Evolutionary conservation across 2,888 invertebrate species (phyloP), one percentile per base, ranked within the genome.

Genomic region (Eupithecia dodoneata): DNA sequence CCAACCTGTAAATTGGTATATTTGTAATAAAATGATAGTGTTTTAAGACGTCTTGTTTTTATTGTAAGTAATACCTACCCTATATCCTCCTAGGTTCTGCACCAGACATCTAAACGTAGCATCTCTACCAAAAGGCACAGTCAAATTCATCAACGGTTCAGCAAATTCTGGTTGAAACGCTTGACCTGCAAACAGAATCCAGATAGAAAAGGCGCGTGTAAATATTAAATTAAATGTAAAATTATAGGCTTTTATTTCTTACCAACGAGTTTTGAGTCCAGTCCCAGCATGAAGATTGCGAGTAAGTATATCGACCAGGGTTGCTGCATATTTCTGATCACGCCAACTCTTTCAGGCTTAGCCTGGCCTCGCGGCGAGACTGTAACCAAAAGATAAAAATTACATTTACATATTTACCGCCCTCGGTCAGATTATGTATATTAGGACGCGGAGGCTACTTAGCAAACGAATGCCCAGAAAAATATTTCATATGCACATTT

Each of bases 81-180:
- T 97, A 94, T 98, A 98, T 86, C 98, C 98, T 75, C 98, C 98
- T 83, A 98, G 96, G 92, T 98, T 97, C 87, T 97, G 97, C 76
- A 98, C 98, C 88, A 97, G 96, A 92, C 98, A 98, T 88, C 97
- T 97, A 90, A 98, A 98, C 79, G 97, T 97, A 78, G 98, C 98
- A 91, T 98, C 98, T 87, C 98, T 96, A 80, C 98, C 98, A 79
- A 98, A 96, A 74, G 98, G 96, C 76, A 98, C 96, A 76, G 98
- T 98, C 85, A 98, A 95, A 95, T 98, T 98, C 84, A 96, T 96
- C 88, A 98, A 96, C 66, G 97, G 97, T 86, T 97, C 97, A 77
- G 97, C 96, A 89, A 98, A 98, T 92, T 98, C 98, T 41, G 98
- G 98, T 91, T 97, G 97, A 91, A 97, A 97, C 81, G 97, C 97